These are phyloP conservation scores for Altica lythri DNA, from an alignment of 2,888 invertebrate genomes.

Conservation along the genomic window DNA sequence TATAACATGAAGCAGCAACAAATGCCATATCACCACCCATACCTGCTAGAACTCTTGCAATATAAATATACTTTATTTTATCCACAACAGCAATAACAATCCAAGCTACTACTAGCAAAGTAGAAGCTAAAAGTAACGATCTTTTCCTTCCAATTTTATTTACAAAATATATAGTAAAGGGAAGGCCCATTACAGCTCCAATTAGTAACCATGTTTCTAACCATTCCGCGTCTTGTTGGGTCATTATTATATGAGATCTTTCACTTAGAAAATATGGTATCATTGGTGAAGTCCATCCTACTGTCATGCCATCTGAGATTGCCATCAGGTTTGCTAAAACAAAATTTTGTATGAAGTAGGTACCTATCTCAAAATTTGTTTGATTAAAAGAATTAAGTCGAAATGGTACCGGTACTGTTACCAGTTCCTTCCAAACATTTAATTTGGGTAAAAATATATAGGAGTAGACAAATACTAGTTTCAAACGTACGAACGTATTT, in stretches of 20 bases:
- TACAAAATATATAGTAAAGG: conserved; percentile 47
- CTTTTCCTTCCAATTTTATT: conserved; percentile 48
- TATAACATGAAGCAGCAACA: conserved; percentile 54
- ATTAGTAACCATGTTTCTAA: conserved; percentile 43
- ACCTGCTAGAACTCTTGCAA: conserved; percentile 50
- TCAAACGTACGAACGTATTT: too few species aligned
- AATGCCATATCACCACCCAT: conserved; percentile 53
- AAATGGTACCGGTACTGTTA: too few species aligned
- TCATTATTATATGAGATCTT: conserved; percentile 47
- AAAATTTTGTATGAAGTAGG: background rate
- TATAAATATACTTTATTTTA: conserved; percentile 44
- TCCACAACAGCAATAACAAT: conserved; percentile 46
- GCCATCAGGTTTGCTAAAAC: conserved; percentile 52
- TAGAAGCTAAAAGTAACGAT: conserved; percentile 49
- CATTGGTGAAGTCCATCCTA: conserved; percentile 54
- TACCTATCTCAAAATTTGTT: too few species aligned
- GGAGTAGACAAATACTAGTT: too few species aligned
- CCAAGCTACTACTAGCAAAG: conserved; percentile 49
- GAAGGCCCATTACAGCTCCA: conserved; percentile 43
- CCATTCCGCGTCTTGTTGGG: conserved; percentile 42
- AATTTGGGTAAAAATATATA: too few species aligned
- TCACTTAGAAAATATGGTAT: conserved; percentile 48
- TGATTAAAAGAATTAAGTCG: too few species aligned
- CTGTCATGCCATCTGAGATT: conserved; percentile 55
- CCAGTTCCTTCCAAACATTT: too few species aligned